Evolutionary conservation across 2,888 invertebrate species (phyloP).

Genomic region (Seira musarum): DNA sequence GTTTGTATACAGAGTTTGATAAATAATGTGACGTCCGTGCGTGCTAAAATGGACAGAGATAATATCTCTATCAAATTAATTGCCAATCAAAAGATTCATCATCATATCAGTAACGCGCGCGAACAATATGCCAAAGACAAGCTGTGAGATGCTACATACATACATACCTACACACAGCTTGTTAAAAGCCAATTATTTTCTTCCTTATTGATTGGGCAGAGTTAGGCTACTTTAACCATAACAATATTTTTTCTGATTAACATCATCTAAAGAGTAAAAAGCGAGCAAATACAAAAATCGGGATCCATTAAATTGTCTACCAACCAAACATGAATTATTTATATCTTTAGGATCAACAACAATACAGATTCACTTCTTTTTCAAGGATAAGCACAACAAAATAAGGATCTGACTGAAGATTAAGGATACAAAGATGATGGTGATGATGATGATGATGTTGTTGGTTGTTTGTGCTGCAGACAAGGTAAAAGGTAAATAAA

Average conservation of each 20-base stretch:
- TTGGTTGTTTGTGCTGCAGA: not conserved
- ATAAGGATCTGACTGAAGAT: too few species aligned
- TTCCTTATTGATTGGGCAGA: not conserved
- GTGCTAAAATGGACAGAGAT: slow-evolving; percentile 32
- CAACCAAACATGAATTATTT: too few species aligned
- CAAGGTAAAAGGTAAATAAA: slow-evolving; percentile 12
- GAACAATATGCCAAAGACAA: slow-evolving; percentile 1
- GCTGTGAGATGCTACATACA: not conserved
- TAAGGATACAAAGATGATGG: slow-evolving; percentile 27
- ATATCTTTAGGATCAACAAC: too few species aligned
- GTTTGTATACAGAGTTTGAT: not conserved
- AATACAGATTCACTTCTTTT: too few species aligned
- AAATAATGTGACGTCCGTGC: slow-evolving; percentile 26
- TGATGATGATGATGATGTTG: slow-evolving; percentile 35
- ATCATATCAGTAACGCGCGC: slow-evolving; percentile 54
- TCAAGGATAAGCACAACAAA: too few species aligned
- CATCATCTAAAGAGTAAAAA: too few species aligned
- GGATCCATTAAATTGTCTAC: too few species aligned
- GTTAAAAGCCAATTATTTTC: slow-evolving; percentile 48
- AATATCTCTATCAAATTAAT: slow-evolving; percentile 58
- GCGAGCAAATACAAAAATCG: too few species aligned
- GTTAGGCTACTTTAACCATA: slow-evolving; percentile 51
- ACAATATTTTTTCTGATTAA: too few species aligned
- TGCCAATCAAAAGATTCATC: slow-evolving; percentile 55
- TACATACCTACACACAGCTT: slow-evolving; percentile 19